Base-by-base conservation (phyloP, 1,140 invertebrate species). In the Brachionus asplanchnoidis region DNA sequence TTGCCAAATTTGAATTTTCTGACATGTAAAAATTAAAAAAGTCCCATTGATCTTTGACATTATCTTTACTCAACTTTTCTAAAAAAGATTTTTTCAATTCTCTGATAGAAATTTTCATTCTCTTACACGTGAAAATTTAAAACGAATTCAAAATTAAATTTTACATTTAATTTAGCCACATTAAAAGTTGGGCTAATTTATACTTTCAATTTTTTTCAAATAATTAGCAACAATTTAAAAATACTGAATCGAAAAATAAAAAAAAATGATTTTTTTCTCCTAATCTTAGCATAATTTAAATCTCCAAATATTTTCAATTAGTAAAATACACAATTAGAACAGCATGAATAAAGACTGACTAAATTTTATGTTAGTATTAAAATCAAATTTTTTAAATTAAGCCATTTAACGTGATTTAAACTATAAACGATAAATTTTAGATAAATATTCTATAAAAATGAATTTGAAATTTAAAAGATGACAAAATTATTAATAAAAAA, bases 21-120 rank as follows among this genome's bases (percentile, higher is more conserved):
- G 68, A 40, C 3, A 44, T 3, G 42, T 73, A 40, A 42, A 20
- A 40, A 73, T 73, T 23, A 40, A 42, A 20, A 20, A 44, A 40
- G 1, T 73, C n/a, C 40, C 40, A 11, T 12, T 4, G 7, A 73
- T 17, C 42, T 3, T 73, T 73, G 14, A 14, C 20, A 17, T 23
- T n/a, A 73, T 40, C 3, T 26, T 73, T 9, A 23, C n/a, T 42
- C 4, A 36, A 36, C 32, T 42, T 42, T 9, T 42, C 9, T 40
- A 73, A 20, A 20, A 73, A 73, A 73, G 7, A n/a, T 73, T 42
- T 73, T 42, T 73, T 73, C 36, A 73, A 42, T 20, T 73, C 68
- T 17, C n/a, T 14, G 36, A 73, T 73, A 9, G 68, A 73, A 73
- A 73, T 40, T 20, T 73, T 73, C 68, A 73, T 73, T 20, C 17